Conservation (phyloP, 2,797 vertebrate species). For the Manis pentadactyla region DNA sequence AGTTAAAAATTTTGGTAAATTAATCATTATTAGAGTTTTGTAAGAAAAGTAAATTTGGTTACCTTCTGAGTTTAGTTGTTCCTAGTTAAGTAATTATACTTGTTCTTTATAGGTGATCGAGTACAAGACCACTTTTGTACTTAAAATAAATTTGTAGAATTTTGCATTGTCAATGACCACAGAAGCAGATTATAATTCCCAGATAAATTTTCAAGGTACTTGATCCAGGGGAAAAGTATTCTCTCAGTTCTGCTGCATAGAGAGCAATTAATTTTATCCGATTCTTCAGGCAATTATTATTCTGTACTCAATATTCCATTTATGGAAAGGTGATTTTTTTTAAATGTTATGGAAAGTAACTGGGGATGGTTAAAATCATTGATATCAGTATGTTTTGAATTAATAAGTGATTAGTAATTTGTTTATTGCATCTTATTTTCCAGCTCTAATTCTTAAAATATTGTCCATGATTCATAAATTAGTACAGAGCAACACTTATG, state of each 20-base stretch:
- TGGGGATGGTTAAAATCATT: background rate
- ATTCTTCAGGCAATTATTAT: background rate
- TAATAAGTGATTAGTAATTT: conserved; percentile 54
- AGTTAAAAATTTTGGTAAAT: conserved; percentile 93
- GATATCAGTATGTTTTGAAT: conserved; percentile 33
- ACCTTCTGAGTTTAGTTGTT: conserved; percentile 5
- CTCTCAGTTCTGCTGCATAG: background rate
- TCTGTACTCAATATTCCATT: background rate
- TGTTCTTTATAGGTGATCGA: background rate
- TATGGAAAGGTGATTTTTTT: conserved; percentile 63
- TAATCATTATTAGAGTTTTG: conserved; percentile 53
- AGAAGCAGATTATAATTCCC: conserved; percentile 29
- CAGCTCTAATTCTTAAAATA: conserved; percentile 94
- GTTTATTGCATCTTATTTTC: conserved; percentile 80
- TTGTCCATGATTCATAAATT: conserved; percentile 95
- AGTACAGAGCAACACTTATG: conserved; percentile 95
- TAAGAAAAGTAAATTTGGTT: conserved; percentile 10
- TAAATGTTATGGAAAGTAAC: conserved; percentile 26
- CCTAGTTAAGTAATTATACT: background rate
- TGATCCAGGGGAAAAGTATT: background rate
- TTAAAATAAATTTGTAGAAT: conserved; percentile 61
- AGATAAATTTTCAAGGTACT: background rate
- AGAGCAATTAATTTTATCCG: conserved; percentile 19
- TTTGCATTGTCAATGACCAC: conserved; percentile 57
- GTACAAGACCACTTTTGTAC: background rate